Percentiles rank a stretch among this genome's conserved stretches.
These are phyloP conservation scores for Ciconia boyciana DNA, from an alignment of 2,113 vertebrate species.

Conservation along the genomic window DNA sequence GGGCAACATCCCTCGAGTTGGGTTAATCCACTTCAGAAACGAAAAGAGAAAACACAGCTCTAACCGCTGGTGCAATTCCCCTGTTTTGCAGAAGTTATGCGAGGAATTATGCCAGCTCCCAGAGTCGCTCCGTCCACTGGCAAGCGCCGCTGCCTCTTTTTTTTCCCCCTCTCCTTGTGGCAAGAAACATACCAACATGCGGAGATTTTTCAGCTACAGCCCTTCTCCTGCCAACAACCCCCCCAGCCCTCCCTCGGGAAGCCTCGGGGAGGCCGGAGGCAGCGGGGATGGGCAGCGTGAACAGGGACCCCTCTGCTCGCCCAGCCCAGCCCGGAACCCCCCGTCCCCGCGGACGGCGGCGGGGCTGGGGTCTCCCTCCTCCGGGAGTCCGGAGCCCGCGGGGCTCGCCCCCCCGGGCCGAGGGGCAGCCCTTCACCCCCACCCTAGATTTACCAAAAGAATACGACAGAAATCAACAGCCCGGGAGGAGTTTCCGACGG, in stretches of 20 bases:
- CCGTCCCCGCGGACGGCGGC: background rate
- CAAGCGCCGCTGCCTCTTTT: background rate
- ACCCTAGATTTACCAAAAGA: accelerated
- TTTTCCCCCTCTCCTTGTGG: background rate
- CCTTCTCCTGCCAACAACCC: background rate
- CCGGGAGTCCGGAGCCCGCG: background rate
- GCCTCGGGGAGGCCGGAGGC: background rate
- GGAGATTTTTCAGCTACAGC: background rate
- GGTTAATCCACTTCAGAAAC: background rate
- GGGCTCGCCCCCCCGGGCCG: too few relatives aligned
- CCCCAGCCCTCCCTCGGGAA: background rate
- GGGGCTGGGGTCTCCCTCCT: background rate
- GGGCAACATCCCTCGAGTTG: background rate
- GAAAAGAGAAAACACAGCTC: background rate
- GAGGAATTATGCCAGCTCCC: slow-evolving; percentile 26
- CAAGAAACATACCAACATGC: slow-evolving; percentile 1
- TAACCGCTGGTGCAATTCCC: background rate
- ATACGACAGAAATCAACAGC: background rate
- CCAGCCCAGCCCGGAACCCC: background rate
- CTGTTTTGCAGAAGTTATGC: slow-evolving; percentile 4
- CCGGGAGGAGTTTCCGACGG: background rate
- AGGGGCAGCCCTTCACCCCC: background rate
- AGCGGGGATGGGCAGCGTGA: background rate
- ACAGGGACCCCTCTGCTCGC: background rate
- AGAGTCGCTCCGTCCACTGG: background rate